Percentiles rank a stretch among this genome's conserved stretches.
phyloP scores from a whole-genome alignment of 1,140 invertebrate species.

The Danaus melanippus region DNA sequence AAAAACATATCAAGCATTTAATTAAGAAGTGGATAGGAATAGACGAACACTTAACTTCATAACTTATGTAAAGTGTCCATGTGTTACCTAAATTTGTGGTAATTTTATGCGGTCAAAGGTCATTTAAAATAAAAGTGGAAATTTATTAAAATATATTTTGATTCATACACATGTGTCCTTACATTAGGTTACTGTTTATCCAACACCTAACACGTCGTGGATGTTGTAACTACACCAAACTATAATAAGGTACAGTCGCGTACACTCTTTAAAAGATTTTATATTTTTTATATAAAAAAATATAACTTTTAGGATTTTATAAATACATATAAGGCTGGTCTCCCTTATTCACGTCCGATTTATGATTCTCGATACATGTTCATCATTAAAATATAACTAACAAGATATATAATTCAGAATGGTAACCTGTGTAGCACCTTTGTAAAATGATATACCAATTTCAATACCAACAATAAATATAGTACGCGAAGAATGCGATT shows the following conservation, averaged over 20 bases:
- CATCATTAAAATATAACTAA: slow-evolving; percentile 8
- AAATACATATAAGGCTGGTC: not conserved
- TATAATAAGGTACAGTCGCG: slow-evolving; percentile 22
- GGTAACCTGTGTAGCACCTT: slow-evolving; percentile 63
- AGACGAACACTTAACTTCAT: slow-evolving; percentile 22
- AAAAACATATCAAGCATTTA: slow-evolving; percentile 43
- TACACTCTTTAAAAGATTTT: slow-evolving; percentile 16
- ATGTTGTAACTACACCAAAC: slow-evolving; percentile 40
- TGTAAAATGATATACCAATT: slow-evolving; percentile 29
- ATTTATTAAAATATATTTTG: slow-evolving; percentile 55
- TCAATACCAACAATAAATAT: slow-evolving; percentile 23
- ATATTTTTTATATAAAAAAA: slow-evolving; percentile 13
- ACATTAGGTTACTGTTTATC: slow-evolving; percentile 61
- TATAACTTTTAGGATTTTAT: slow-evolving; percentile 13
- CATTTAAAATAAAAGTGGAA: slow-evolving; percentile 17
- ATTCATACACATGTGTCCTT: slow-evolving; percentile 59
- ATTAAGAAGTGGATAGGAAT: slow-evolving; percentile 53
- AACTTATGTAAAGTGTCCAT: not conserved
- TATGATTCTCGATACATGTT: too few species aligned
- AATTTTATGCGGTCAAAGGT: not conserved
- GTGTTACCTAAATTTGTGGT: not conserved
- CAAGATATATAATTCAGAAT: slow-evolving; percentile 37
- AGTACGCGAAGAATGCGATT: slow-evolving; percentile 11
- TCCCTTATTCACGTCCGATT: too few species aligned
- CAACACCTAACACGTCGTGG: slow-evolving; percentile 56